These are phyloP conservation scores for Mellilla xanthometata DNA, from an alignment of 2,888 invertebrate species.

Conservation along the genomic window DNA sequence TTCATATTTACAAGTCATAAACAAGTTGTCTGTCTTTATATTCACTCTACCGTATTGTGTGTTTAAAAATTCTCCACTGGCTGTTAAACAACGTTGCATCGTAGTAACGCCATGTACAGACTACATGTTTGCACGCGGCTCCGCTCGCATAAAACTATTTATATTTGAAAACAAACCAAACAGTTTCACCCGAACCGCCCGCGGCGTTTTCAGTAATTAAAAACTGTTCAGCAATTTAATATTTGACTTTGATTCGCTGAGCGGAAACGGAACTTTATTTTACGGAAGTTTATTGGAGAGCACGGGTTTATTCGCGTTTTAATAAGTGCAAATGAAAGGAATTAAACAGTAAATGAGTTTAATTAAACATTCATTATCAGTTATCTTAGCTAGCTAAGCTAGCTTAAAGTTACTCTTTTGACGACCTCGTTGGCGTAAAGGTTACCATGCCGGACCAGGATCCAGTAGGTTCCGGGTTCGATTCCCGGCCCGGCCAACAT, in stretches of 20 bases:
- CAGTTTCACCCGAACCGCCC: conserved; percentile 20
- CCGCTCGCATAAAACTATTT: conserved; percentile 41
- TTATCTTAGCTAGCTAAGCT: too few relatives aligned
- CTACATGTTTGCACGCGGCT: conserved; percentile 30
- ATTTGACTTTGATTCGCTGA: conserved; percentile 20
- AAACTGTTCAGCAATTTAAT: conserved; percentile 15
- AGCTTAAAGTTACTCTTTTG: too few relatives aligned
- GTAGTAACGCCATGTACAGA: conserved; percentile 23
- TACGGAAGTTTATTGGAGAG: conserved; percentile 6
- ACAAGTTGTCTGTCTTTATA: too few relatives aligned
- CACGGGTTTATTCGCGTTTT: conserved; percentile 3
- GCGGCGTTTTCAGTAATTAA: conserved; percentile 22
- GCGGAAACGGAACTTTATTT: conserved; percentile 18
- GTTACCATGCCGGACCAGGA: too few relatives aligned
- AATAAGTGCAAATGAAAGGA: neutral
- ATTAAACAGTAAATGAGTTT: neutral
- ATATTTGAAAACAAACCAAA: conserved; percentile 38
- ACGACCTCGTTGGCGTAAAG: too few relatives aligned
- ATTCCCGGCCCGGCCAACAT: too few relatives aligned
- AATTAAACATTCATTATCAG: too few relatives aligned
- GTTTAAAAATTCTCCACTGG: too few relatives aligned
- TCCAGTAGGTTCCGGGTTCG: too few relatives aligned
- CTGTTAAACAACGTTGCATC: too few relatives aligned
- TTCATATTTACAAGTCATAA: too few relatives aligned
- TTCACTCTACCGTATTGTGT: too few relatives aligned